Conservation (phyloP, 1,140 invertebrate genomes). For the Saccostrea cuccullata region DNA sequence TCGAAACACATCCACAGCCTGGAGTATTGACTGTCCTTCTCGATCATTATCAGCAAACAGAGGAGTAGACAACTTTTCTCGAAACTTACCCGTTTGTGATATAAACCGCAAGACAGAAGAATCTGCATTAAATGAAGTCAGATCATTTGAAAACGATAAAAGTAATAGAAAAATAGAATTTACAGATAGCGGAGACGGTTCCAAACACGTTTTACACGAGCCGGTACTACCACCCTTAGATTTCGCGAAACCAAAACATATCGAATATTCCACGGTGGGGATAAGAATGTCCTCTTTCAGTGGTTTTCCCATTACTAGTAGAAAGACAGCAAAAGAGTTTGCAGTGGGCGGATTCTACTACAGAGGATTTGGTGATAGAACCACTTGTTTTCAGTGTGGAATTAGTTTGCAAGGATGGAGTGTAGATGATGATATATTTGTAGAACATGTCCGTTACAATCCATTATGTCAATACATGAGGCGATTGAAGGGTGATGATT, state of each 20-base stretch:
- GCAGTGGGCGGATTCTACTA: slow-evolving; percentile 1
- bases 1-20: not conserved
- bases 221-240: not conserved
- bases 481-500: not conserved
- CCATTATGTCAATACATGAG: slow-evolving; percentile 6
- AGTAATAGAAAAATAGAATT: not conserved
- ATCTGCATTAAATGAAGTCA: not conserved
- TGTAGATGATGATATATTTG: not conserved
- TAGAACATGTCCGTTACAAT: slow-evolving; percentile 1
- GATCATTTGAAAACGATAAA: not conserved
- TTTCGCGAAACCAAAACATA: not conserved
- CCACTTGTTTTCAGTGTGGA: slow-evolving; percentile 7
- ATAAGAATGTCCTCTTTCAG: not conserved
- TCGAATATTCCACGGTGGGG: not conserved
- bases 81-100: not conserved
- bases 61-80: not conserved
- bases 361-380: not conserved
- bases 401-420: not conserved
- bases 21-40: not conserved
- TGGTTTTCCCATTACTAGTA: not conserved
- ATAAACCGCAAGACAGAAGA: not conserved
- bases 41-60: not conserved
- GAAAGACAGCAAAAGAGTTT: slow-evolving; percentile 4
- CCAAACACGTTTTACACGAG: not conserved
- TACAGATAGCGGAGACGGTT: not conserved